Percentiles rank a stretch among this genome's conserved stretches.
Evolutionary conservation across 2,888 invertebrate genomes (phyloP).

Genomic region (Drosophila tripunctata): DNA sequence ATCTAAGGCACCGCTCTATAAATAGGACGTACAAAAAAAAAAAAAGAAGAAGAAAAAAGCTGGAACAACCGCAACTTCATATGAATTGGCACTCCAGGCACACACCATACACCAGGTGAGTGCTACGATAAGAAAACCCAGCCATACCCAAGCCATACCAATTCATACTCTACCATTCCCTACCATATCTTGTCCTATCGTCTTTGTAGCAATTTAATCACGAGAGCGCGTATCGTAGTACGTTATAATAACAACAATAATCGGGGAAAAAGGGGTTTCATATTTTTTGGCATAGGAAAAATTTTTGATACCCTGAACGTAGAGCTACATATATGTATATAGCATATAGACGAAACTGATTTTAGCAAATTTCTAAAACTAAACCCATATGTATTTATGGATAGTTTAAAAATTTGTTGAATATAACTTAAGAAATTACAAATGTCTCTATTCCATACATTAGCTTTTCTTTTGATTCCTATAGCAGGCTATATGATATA

Average conservation of each 20-base stretch:
- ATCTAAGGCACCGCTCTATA: constrained; percentile 53
- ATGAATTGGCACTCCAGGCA: constrained; percentile 38
- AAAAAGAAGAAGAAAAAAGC: not conserved
- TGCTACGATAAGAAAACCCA: constrained; percentile 31
- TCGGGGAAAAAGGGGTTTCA: too few species aligned
- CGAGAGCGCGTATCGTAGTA: constrained; percentile 39
- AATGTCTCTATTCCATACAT: too few species aligned
- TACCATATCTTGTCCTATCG: not conserved
- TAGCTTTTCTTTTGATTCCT: too few species aligned
- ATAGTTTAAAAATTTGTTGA: too few species aligned
- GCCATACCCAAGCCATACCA: not conserved
- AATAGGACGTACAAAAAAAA: constrained; percentile 26
- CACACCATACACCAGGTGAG: constrained; percentile 24
- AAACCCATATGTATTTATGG: too few species aligned
- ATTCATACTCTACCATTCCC: not conserved
- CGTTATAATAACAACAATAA: constrained; percentile 7
- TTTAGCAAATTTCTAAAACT: too few species aligned
- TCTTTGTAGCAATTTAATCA: constrained; percentile 45
- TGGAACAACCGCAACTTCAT: constrained; percentile 32
- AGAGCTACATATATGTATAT: too few species aligned
- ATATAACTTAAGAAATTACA: too few species aligned
- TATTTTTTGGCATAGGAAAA: too few species aligned
- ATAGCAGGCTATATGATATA: too few species aligned
- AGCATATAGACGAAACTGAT: too few species aligned
- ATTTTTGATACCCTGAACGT: too few species aligned